Conservation (phyloP, 2,888 invertebrate species). For the Merodon equestris region DNA sequence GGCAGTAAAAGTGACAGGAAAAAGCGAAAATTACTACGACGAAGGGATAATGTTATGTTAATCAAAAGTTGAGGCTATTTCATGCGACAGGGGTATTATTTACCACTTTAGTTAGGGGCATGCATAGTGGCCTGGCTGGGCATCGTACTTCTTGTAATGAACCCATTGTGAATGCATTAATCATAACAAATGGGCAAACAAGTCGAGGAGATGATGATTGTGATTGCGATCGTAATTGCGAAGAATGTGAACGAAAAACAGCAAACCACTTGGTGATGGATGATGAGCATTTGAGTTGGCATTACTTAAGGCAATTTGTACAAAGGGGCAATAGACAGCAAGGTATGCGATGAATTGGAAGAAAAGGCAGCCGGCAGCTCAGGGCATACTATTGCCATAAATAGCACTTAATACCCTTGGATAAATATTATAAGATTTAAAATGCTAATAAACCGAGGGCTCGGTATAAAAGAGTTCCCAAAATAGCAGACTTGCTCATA, state of each 20-base stretch:
- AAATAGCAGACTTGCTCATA: too few relatives aligned
- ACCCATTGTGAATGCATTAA: slow-evolving; percentile 68
- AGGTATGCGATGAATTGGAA: slow-evolving; percentile 28
- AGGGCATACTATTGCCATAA: too few relatives aligned
- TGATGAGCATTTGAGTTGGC: slow-evolving; percentile 23
- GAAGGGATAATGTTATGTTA: slow-evolving; percentile 12
- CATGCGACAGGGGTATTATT: slow-evolving; percentile 60
- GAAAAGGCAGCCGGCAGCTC: too few relatives aligned
- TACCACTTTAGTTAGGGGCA: slow-evolving; percentile 58
- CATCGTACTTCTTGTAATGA: slow-evolving; percentile 66
- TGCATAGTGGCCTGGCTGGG: slow-evolving; percentile 32
- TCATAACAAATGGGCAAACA: slow-evolving; percentile 67
- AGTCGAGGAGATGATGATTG: slow-evolving; percentile 61
- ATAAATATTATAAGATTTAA: too few relatives aligned
- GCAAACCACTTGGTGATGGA: slow-evolving; percentile 37
- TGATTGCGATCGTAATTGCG: slow-evolving; percentile 56
- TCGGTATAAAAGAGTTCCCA: too few relatives aligned
- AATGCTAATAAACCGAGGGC: too few relatives aligned
- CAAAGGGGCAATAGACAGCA: slow-evolving; percentile 55
- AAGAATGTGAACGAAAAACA: slow-evolving; percentile 29
- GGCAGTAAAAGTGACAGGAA: background rate
- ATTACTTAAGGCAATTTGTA: slow-evolving; percentile 62
- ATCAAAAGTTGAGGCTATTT: slow-evolving; percentile 53
- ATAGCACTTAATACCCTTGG: too few relatives aligned
- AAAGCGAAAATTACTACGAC: too few relatives aligned